These are phyloP conservation scores for Oxyruncus cristatus DNA, from an alignment of 2,113 vertebrate genomes.

Conservation along the genomic window DNA sequence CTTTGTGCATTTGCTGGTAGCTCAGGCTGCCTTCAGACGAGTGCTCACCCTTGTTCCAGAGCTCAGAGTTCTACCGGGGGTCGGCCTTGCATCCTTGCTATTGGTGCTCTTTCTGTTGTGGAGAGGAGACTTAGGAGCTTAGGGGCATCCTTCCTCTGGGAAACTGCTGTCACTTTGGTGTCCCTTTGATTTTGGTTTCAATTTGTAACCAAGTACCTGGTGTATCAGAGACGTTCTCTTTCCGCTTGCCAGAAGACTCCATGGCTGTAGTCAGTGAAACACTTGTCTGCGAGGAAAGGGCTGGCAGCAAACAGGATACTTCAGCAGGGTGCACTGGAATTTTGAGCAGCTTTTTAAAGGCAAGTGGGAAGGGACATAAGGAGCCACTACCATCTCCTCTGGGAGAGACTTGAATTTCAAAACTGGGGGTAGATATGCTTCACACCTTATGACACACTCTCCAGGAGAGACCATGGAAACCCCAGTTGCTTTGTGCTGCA, in stretches of 20 bases:
- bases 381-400: background rate
- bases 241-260: background rate
- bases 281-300: background rate
- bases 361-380: background rate
- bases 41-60: background rate
- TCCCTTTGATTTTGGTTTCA: background rate
- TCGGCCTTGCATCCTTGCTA: background rate
- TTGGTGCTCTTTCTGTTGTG: background rate
- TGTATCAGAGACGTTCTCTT: background rate
- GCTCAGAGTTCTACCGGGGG: background rate
- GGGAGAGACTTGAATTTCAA: background rate
- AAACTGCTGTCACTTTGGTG: background rate
- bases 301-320: background rate
- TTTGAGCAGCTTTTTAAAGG: background rate
- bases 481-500: background rate
- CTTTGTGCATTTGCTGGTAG: background rate
- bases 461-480: background rate
- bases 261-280: background rate
- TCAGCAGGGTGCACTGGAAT: background rate
- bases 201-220: background rate
- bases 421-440: background rate
- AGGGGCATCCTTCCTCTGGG: background rate
- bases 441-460: background rate
- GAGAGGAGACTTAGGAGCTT: background rate
- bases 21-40: background rate